These are phyloP conservation scores for Mimachlamys varia DNA, from an alignment of 2,888 invertebrate genomes.

Conservation along the genomic window DNA sequence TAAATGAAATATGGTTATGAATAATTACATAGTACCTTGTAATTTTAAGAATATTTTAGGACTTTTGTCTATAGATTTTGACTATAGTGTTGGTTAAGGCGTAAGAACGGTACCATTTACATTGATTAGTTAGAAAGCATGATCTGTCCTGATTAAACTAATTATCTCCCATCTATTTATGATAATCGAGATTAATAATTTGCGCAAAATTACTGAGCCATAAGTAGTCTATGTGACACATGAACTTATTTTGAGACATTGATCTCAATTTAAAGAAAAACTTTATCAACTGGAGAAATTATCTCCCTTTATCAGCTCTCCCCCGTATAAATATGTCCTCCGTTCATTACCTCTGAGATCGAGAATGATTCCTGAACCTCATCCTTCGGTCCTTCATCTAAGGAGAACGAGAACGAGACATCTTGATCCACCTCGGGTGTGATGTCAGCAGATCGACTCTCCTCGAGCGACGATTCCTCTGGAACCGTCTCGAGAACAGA, in stretches of 20 bases:
- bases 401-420: not conserved
- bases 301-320: not conserved
- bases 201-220: not conserved
- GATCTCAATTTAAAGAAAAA: not conserved
- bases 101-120: not conserved
- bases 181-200: not conserved
- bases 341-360: not conserved
- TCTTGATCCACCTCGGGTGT: not conserved
- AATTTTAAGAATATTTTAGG: not conserved
- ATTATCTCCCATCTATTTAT: not conserved
- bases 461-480: slow-evolving; percentile 47
- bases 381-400: not conserved
- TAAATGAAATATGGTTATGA: not conserved
- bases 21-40: not conserved
- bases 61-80: not conserved
- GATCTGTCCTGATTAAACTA: not conserved
- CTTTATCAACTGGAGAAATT: not conserved
- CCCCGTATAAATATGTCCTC: slow-evolving; percentile 2
- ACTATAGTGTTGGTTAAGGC: not conserved
- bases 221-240: not conserved
- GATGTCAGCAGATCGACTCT: slow-evolving; percentile 40
- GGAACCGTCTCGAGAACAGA: slow-evolving; percentile 51
- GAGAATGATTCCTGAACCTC: not conserved
- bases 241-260: not conserved
- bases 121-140: not conserved